A percentile compares a stretch with the other conserved stretches of the same genome.
Conservation (phyloP, 1,140 invertebrate species). For the Potamilus streckersoni region DNA sequence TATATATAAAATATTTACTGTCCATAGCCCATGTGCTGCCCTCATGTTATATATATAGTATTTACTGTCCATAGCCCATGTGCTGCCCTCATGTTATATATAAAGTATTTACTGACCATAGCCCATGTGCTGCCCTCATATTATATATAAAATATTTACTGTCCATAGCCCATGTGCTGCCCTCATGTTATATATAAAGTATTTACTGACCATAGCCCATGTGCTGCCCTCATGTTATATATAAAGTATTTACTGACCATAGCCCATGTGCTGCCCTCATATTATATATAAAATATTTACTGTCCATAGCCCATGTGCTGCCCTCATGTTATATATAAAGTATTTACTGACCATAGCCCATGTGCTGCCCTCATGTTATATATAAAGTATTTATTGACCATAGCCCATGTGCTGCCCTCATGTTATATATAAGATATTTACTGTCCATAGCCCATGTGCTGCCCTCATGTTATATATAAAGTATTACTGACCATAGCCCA, state of each 20-base stretch:
- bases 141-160: constrained; percentile 37
- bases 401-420: constrained; percentile 38
- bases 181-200: no score
- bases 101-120: constrained; percentile 34
- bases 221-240: no score
- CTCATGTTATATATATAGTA: no score
- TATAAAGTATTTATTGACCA: constrained; percentile 31
- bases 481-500: constrained; percentile 35
- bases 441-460: constrained; percentile 39
- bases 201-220: constrained; percentile 35
- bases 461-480: constrained; percentile 18
- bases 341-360: constrained; percentile 37
- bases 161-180: no score
- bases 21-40: no score
- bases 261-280: no score
- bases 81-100: no score
- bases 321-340: no score
- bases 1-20: constrained; percentile 36
- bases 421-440: constrained; percentile 7
- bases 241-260: constrained; percentile 35
- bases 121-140: no score
- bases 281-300: constrained; percentile 35
- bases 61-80: constrained; percentile 33
- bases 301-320: no score
- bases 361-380: constrained; percentile 31